Evolutionary conservation across 2,797 vertebrate genomes (phyloP).

Genomic region (Danio tinwini): DNA sequence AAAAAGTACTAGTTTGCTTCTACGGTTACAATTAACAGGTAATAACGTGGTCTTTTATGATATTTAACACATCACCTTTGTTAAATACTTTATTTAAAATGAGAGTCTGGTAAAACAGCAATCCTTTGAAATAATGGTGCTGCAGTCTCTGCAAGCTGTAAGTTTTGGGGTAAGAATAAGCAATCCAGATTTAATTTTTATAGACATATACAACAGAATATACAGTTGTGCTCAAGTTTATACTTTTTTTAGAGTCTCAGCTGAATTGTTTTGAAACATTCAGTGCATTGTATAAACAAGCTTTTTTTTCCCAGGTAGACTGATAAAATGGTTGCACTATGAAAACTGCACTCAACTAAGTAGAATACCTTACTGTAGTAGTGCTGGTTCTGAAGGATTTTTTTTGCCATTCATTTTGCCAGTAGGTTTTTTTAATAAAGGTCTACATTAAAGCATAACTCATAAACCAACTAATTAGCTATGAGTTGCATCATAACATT

Average conservation of each 20-base stretch:
- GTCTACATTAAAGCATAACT: too few relatives aligned
- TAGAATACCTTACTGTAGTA: too few relatives aligned
- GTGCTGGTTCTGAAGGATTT: too few relatives aligned
- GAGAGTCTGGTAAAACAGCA: not conserved
- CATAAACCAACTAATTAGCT: too few relatives aligned
- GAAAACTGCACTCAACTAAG: not conserved
- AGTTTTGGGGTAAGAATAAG: not conserved
- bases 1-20: too few relatives aligned
- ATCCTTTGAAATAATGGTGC: not conserved
- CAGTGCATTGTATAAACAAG: not conserved
- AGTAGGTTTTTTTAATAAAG: too few relatives aligned
- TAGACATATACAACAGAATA: not conserved
- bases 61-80: too few relatives aligned
- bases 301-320: not conserved
- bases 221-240: not conserved
- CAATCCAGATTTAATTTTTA: not conserved
- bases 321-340: not conserved
- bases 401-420: too few relatives aligned
- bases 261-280: not conserved
- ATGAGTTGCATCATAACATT: too few relatives aligned
- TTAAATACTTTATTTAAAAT: not conserved
- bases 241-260: not conserved
- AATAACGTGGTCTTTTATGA: too few relatives aligned
- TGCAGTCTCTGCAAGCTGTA: not conserved
- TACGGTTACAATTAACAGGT: too few relatives aligned